A percentile compares a stretch with the other conserved stretches of the same genome.
Conservation (phyloP, 2,113 vertebrate species). For the Pygoscelis antarcticus region DNA sequence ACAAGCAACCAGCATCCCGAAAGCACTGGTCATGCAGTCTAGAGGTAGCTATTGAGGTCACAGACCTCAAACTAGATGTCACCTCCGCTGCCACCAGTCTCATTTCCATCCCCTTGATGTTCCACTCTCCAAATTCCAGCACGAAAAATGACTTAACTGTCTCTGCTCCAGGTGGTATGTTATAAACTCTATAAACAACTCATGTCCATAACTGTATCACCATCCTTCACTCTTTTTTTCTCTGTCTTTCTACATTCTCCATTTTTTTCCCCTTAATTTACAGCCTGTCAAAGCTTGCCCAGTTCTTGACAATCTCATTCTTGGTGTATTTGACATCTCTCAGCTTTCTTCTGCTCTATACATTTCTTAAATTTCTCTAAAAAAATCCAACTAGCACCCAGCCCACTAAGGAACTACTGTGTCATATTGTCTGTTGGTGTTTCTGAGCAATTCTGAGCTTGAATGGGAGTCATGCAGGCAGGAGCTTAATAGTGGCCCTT, state of each 20-base stretch:
- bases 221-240: fast-evolving
- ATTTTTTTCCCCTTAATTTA: background rate
- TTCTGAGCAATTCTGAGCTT: background rate
- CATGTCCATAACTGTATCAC: background rate
- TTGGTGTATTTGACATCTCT: background rate
- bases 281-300: background rate
- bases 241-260: background rate
- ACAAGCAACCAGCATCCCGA: background rate
- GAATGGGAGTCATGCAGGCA: background rate
- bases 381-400: background rate
- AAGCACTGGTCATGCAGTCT: background rate
- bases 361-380: background rate
- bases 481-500: background rate
- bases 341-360: background rate
- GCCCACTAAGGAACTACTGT: background rate
- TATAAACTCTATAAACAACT: background rate
- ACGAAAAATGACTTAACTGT: background rate
- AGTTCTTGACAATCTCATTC: background rate
- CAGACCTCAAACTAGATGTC: background rate
- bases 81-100: background rate
- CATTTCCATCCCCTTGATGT: background rate
- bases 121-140: background rate
- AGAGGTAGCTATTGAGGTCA: background rate
- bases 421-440: background rate
- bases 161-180: background rate